Evolutionary conservation across 53 echinoderm and acorn worm species (phyloP).

Genomic region (Echinometra lucunter): DNA sequence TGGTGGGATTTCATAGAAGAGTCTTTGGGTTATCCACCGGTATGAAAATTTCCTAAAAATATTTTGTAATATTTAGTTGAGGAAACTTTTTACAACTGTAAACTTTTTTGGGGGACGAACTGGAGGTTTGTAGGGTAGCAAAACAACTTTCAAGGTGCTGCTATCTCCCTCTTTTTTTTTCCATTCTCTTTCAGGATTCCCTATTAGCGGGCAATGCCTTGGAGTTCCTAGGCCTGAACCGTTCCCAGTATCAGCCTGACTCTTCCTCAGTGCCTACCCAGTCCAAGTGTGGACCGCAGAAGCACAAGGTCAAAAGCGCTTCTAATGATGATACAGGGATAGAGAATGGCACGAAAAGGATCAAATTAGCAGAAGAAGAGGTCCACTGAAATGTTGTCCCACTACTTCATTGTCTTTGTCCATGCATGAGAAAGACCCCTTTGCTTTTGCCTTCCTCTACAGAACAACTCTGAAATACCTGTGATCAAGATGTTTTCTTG

Average conservation of each 20-base stretch:
- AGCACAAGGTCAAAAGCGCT: slow-evolving; percentile 68
- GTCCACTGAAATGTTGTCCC: neutral
- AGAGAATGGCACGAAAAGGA: slow-evolving; percentile 57
- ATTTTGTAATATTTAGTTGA: no score
- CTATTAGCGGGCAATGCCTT: slow-evolving; percentile 89
- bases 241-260: slow-evolving; percentile 81
- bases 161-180: neutral
- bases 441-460: slow-evolving; percentile 24
- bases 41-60: no score
- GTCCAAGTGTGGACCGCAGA: slow-evolving; percentile 55
- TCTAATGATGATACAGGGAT: neutral
- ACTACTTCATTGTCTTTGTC: slow-evolving; percentile 5
- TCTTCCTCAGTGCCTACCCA: slow-evolving; percentile 45
- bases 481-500: neutral
- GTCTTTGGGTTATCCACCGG: no score
- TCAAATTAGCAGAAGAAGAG: slow-evolving; percentile 40
- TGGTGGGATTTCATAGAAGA: no score
- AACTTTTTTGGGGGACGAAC: no score
- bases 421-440: slow-evolving; percentile 72
- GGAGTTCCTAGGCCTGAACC: slow-evolving; percentile 91
- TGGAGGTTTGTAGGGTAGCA: no score
- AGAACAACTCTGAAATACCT: neutral
- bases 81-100: no score
- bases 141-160: no score
- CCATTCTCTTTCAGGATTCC: slow-evolving; percentile 74